A percentile compares a stretch with the other conserved stretches of the same genome.
Conservation (phyloP, 2,888 invertebrate species). For the Harpagoxenus sublaevis region DNA sequence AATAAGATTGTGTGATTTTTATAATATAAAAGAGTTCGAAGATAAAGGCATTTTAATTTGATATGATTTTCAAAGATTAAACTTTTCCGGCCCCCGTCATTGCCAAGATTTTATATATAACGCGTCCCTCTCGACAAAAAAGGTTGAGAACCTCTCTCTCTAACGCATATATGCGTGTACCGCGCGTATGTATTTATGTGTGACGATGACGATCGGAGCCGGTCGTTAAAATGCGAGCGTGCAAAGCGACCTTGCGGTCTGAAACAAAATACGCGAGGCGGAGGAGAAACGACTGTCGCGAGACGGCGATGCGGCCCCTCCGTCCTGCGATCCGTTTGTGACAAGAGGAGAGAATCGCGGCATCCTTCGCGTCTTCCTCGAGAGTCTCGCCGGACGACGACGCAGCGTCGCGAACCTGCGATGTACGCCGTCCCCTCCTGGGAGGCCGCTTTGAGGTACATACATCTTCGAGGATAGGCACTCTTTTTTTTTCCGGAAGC, state of each 20-base stretch:
- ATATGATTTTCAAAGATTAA: no score
- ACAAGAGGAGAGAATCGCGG: conserved; percentile 1
- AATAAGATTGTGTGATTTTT: no score
- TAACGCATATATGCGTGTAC: not conserved
- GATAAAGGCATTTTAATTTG: no score
- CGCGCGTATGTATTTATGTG: no score
- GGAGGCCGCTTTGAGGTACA: conserved; percentile 71
- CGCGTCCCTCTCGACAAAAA: not conserved
- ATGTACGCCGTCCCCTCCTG: conserved; percentile 71
- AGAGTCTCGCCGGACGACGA: not conserved
- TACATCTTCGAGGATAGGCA: not conserved
- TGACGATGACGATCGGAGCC: not conserved
- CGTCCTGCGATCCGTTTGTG: not conserved
- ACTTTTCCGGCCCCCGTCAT: no score
- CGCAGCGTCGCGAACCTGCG: conserved; percentile 40
- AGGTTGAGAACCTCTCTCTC: not conserved
- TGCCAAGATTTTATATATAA: no score
- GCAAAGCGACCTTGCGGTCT: conserved; percentile 50
- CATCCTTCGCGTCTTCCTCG: conserved; percentile 1
- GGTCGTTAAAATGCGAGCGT: not conserved
- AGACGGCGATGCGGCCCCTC: not conserved
- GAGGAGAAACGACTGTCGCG: conserved; percentile 61
- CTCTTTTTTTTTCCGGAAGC: not conserved
- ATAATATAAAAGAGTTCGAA: no score
- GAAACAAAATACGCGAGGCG: conserved; percentile 69